These are phyloP conservation scores for Trichopoda pennipes DNA, from an alignment of 2,888 invertebrate genomes.

Conservation along the genomic window DNA sequence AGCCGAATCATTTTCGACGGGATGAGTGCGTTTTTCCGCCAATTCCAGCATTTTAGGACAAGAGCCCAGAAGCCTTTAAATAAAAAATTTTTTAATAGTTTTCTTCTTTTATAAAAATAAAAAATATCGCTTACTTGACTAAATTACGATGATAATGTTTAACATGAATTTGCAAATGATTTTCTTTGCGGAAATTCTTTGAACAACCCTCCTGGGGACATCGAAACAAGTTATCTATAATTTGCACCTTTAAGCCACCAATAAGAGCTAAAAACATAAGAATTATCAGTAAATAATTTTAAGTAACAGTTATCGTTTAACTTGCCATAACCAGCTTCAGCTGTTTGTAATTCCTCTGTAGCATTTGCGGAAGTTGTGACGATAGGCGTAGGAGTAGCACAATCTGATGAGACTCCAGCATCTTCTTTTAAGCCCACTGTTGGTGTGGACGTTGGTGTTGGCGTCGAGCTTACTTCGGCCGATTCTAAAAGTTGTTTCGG, in stretches of 20 bases:
- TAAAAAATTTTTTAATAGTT: not conserved
- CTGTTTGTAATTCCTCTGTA: constrained; percentile 31
- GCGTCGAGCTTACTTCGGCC: constrained; percentile 57
- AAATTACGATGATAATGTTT: constrained; percentile 95
- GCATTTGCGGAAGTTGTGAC: not conserved
- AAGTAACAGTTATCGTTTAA: not conserved
- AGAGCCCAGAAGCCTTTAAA: constrained; percentile 83
- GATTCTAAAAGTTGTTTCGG: constrained; percentile 64
- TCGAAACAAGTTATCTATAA: constrained; percentile 85
- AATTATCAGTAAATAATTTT: constrained; percentile 16
- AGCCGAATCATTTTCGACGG: constrained; percentile 84
- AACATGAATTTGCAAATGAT: constrained; percentile 94
- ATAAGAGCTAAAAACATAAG: constrained; percentile 81
- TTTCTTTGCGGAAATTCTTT: constrained; percentile 95
- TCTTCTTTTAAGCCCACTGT: constrained; percentile 59
- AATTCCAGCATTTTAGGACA: constrained; percentile 93
- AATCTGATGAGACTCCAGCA: constrained; percentile 43
- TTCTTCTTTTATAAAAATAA: not conserved
- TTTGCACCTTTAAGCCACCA: constrained; percentile 84
- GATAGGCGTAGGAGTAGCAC: constrained; percentile 40
- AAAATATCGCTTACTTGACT: constrained; percentile 82
- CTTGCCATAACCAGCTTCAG: constrained; percentile 78
- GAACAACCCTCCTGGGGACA: constrained; percentile 92
- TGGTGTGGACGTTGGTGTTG: constrained; percentile 53
- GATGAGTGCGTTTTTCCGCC: constrained; percentile 86